Percentiles rank a stretch among this genome's conserved stretches.
phyloP scores from a whole-genome alignment of 2,113 vertebrate species.

The Megalops atlanticus region DNA sequence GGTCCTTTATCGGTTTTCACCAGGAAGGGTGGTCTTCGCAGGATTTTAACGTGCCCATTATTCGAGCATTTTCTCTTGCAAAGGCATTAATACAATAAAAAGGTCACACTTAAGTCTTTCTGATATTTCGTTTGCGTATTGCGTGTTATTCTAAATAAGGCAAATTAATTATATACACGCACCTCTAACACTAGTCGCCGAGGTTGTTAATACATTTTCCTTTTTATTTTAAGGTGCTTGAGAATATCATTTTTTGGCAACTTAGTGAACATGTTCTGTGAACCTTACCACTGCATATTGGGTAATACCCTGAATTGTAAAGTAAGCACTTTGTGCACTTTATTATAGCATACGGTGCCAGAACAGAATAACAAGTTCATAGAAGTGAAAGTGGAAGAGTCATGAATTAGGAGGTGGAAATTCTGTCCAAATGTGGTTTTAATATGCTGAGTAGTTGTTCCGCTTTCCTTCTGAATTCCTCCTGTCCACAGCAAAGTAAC shows the following conservation, averaged over 20 bases:
- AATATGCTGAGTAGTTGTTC: no score
- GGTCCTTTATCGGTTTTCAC: slow-evolving; percentile 51
- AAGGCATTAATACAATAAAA: no score
- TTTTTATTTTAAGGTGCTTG: background rate
- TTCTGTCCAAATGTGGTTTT: no score
- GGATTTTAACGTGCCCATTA: background rate
- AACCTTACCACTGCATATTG: background rate
- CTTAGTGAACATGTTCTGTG: background rate
- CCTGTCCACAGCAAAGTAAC: no score
- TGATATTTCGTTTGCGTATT: no score
- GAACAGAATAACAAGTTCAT: background rate
- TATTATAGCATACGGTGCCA: background rate
- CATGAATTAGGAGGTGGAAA: background rate
- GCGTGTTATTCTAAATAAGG: no score
- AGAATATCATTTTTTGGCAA: background rate
- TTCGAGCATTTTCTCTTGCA: background rate
- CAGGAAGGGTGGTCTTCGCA: slow-evolving; percentile 53
- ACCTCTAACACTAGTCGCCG: no score
- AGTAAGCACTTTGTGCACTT: background rate
- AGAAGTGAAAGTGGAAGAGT: background rate
- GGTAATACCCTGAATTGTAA: background rate
- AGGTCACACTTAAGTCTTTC: no score
- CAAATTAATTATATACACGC: no score
- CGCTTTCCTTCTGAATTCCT: no score
- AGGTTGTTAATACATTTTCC: background rate